These are phyloP conservation scores for Spodoptera picta DNA, from an alignment of 2,888 invertebrate species.

Conservation along the genomic window DNA sequence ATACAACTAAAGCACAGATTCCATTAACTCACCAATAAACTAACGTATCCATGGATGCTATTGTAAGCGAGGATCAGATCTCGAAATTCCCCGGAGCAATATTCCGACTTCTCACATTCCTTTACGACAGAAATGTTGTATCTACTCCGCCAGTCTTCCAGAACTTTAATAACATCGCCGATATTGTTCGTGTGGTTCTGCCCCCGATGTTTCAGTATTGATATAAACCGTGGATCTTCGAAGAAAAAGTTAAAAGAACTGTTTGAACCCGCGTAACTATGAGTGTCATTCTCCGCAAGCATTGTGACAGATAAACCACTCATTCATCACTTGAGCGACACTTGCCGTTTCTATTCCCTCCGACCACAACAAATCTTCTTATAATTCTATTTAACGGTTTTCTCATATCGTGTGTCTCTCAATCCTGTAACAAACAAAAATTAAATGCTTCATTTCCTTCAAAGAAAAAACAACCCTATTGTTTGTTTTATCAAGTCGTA, in stretches of 20 bases:
- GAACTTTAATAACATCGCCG: constrained; percentile 74
- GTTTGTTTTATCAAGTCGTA: constrained; percentile 25
- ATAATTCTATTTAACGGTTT: constrained; percentile 13
- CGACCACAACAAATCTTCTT: constrained; percentile 23
- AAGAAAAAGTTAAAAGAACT: constrained; percentile 70
- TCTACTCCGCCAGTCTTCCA: constrained; percentile 77
- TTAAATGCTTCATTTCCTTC: constrained; percentile 15
- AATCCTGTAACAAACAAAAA: constrained; percentile 37
- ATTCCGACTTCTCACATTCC: constrained; percentile 80
- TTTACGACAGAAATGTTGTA: constrained; percentile 79
- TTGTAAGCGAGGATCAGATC: constrained; percentile 90
- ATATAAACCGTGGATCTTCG: constrained; percentile 75
- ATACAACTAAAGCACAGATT: too few relatives aligned
- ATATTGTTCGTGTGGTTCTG: constrained; percentile 73
- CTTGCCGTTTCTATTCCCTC: constrained; percentile 11
- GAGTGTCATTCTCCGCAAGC: constrained; percentile 76
- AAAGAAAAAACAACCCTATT: neutral
- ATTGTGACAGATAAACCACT: constrained; percentile 67
- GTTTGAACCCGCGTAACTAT: constrained; percentile 60
- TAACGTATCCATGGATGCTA: constrained; percentile 94
- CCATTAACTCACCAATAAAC: constrained; percentile 90
- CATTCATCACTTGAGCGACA: constrained; percentile 74
- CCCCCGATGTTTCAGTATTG: constrained; percentile 73
- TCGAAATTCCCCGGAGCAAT: constrained; percentile 89
- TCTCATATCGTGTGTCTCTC: constrained; percentile 45